Conservation (phyloP, 1,140 invertebrate species). For the Dendrolimus punctatus region DNA sequence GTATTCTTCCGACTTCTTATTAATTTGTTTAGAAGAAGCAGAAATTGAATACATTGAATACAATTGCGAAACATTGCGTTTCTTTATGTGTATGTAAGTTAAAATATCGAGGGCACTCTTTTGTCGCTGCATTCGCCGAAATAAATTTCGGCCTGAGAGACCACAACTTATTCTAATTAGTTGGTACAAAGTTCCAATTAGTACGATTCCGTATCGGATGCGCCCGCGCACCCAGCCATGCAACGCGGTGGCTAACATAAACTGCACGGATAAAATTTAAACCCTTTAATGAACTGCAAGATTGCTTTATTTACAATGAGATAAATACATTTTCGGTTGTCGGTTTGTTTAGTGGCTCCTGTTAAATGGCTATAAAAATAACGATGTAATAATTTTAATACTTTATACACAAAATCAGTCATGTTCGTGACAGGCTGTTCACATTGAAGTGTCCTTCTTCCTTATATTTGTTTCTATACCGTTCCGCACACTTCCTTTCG, state of each 20-base stretch:
- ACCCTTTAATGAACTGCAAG: slow-evolving; percentile 38
- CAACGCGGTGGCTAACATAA: slow-evolving; percentile 36
- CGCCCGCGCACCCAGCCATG: slow-evolving; percentile 14
- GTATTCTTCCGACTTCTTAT: no score
- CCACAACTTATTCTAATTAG: slow-evolving; percentile 47
- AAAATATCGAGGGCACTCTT: slow-evolving; percentile 18
- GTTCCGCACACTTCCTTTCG: no score
- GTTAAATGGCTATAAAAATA: no score
- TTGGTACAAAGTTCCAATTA: slow-evolving; percentile 42
- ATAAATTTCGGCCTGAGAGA: slow-evolving; percentile 20
- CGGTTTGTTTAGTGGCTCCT: slow-evolving; percentile 10
- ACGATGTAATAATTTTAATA: no score
- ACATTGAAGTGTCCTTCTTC: no score
- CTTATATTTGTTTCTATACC: no score
- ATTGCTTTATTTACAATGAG: slow-evolving; percentile 30
- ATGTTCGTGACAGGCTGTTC: no score
- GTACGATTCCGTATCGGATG: slow-evolving; percentile 35
- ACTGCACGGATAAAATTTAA: slow-evolving; percentile 50
- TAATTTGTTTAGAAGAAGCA: background rate
- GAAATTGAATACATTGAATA: background rate
- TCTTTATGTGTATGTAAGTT: slow-evolving; percentile 4
- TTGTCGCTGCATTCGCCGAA: slow-evolving; percentile 15
- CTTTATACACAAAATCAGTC: no score
- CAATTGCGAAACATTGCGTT: background rate
- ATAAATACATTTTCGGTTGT: slow-evolving; percentile 28